Conservation (phyloP, 1,140 invertebrate species). For the Dreissena rostriformis region DNA sequence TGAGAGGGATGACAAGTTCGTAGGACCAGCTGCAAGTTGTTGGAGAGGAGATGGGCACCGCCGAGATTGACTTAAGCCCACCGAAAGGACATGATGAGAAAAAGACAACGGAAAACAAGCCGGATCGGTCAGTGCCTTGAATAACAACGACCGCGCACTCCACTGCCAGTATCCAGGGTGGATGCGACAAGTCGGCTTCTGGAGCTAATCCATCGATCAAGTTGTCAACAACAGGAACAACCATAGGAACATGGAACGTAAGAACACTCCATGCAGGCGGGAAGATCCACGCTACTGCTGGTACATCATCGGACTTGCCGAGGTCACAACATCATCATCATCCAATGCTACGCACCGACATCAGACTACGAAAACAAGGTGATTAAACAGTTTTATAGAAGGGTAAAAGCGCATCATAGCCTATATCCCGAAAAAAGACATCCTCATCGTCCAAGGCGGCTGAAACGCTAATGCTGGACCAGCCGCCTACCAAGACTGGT, state of each 20-base stretch:
- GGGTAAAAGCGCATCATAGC: conserved; percentile 24
- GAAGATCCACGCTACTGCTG: conserved; percentile 18
- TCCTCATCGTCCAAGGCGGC: conserved; percentile 49
- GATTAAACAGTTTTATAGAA: conserved; percentile 26
- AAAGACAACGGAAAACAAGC: too few species aligned
- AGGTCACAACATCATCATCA: conserved; percentile 10
- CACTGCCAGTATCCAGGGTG: too few species aligned
- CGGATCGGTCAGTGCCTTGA: too few species aligned
- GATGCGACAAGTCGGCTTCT: too few species aligned
- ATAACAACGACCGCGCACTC: too few species aligned
- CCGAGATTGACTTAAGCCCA: too few species aligned
- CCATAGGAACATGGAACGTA: conserved; percentile 47
- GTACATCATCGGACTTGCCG: too few species aligned
- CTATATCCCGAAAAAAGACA: conserved; percentile 48
- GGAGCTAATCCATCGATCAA: too few species aligned
- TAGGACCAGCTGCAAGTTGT: too few species aligned
- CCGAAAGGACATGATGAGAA: too few species aligned
- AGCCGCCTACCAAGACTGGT: conserved; percentile 27
- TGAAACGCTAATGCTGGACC: conserved; percentile 60
- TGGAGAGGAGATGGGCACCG: too few species aligned
- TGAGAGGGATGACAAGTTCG: too few species aligned
- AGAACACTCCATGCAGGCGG: conserved; percentile 33
- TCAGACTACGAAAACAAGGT: conserved; percentile 25
- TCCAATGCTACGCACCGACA: conserved; percentile 47
- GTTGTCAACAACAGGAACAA: not conserved